phyloP scores from a whole-genome alignment of 2,888 invertebrate genomes.

The Neria commutata region DNA sequence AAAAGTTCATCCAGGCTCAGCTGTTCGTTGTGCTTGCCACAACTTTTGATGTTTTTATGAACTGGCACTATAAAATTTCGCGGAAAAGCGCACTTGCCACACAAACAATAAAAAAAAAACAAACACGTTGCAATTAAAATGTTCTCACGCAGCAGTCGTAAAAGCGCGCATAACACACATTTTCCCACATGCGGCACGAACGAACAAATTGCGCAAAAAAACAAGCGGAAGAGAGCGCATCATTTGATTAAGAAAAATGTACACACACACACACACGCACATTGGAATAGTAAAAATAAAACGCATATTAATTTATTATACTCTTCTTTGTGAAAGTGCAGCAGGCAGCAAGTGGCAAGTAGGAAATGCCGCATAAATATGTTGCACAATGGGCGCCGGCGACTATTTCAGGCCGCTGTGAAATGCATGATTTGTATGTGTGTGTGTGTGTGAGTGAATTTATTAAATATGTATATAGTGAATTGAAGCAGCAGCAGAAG shows the following conservation, averaged over 20 bases:
- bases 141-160: neutral
- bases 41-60: no score
- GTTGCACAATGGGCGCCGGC: neutral
- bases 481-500: neutral
- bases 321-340: no score
- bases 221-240: no score
- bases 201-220: no score
- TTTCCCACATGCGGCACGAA: neutral
- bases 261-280: neutral
- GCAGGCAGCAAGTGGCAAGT: no score
- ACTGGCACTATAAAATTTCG: no score
- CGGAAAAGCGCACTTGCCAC: no score
- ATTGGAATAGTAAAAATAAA: neutral
- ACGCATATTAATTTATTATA: neutral
- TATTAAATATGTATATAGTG: neutral
- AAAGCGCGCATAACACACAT: neutral
- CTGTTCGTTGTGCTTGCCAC: no score
- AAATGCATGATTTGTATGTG: neutral
- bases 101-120: no score
- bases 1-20: no score
- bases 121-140: no score
- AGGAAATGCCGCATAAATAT: no score
- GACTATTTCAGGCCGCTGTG: neutral
- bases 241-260: neutral
- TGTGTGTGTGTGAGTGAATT: neutral